Conservation (phyloP, 2,113 vertebrate genomes). For the Capra hircus region DNA sequence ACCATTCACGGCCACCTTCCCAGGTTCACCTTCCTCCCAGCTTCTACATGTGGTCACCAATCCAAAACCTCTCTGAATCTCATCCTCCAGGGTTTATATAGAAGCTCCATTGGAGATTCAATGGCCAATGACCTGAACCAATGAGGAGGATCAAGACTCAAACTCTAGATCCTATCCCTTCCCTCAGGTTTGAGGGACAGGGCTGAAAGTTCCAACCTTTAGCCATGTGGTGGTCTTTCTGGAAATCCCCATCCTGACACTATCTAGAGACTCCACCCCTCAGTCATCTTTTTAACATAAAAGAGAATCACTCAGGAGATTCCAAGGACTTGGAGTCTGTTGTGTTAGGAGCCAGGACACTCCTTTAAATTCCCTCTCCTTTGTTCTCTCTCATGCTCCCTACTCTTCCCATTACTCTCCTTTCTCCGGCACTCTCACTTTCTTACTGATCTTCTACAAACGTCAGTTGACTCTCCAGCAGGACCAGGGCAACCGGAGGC, state of each 20-base stretch:
- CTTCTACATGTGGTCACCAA: neutral
- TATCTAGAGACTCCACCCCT: rapidly evolving
- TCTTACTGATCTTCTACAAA: neutral
- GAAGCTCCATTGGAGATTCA: neutral
- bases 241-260: no score
- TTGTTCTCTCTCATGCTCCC: neutral
- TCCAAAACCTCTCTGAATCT: neutral
- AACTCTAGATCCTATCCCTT: neutral
- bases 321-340: neutral
- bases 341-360: neutral
- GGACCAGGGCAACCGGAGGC: neutral
- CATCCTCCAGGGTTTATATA: neutral
- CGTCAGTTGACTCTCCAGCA: neutral
- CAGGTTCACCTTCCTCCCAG: neutral
- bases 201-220: no score
- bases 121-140: neutral
- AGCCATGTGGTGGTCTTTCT: neutral
- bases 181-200: neutral
- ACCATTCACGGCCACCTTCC: no score
- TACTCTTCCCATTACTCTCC: rapidly evolving
- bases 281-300: neutral
- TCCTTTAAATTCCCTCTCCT: neutral
- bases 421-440: neutral
- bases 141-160: neutral
- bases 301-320: neutral